Percentiles rank a stretch among this genome's conserved stretches.
These are phyloP conservation scores for Orussus abietinus DNA, from an alignment of 1,140 invertebrate species.

Conservation along the genomic window DNA sequence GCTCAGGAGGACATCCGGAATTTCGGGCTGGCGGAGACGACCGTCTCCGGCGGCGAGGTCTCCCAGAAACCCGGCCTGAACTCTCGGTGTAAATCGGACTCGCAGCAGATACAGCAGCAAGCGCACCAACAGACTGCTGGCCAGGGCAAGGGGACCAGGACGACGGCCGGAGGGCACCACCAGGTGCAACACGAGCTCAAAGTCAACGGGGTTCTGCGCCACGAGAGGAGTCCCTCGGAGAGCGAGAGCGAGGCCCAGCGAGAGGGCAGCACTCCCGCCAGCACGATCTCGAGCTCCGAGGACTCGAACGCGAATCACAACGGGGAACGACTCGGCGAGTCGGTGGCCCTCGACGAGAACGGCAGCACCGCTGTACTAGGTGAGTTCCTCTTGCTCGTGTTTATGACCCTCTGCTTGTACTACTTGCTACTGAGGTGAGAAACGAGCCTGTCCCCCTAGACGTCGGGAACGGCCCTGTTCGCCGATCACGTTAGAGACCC, in stretches of 20 bases:
- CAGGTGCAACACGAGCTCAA: slow-evolving; percentile 43
- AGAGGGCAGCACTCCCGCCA: slow-evolving; percentile 47
- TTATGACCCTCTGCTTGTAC: too few relatives aligned
- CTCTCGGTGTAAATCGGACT: slow-evolving; percentile 35
- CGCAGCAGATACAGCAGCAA: slow-evolving; percentile 24
- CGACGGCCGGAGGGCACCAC: too few relatives aligned
- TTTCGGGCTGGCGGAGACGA: too few relatives aligned
- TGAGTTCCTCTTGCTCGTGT: slow-evolving; percentile 32
- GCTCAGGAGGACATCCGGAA: slow-evolving; percentile 42
- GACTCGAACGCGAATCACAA: slow-evolving; percentile 42
- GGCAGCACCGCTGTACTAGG: slow-evolving; percentile 37
- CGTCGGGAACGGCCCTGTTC: too few relatives aligned
- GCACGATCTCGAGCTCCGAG: slow-evolving; percentile 46
- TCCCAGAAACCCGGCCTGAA: slow-evolving; percentile 41
- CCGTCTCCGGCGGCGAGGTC: slow-evolving; percentile 33
- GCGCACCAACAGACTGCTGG: slow-evolving; percentile 17
- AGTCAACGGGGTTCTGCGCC: slow-evolving; percentile 41
- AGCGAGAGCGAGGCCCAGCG: slow-evolving; percentile 41
- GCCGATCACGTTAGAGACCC: too few relatives aligned
- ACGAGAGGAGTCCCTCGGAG: slow-evolving; percentile 36
- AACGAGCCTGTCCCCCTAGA: too few relatives aligned
- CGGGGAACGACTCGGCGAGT: slow-evolving; percentile 35
- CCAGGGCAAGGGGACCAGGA: too few relatives aligned
- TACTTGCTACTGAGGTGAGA: too few relatives aligned
- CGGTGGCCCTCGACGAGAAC: slow-evolving; percentile 39